phyloP scores from a whole-genome alignment of 2,113 vertebrate species.

The Oreochromis spilurus region DNA sequence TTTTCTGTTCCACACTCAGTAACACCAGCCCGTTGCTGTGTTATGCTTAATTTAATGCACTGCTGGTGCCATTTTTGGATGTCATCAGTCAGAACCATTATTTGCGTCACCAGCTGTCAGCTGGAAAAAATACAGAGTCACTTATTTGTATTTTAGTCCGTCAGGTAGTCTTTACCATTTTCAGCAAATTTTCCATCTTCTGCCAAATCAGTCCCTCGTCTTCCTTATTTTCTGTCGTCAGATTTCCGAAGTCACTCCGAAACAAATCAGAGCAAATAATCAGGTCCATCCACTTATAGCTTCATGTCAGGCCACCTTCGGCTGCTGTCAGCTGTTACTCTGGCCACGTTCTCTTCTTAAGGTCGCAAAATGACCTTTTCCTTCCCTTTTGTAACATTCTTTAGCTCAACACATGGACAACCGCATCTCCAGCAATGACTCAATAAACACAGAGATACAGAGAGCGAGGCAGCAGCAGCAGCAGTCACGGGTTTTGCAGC shows the following conservation, averaged over 20 bases:
- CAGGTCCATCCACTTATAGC: background rate
- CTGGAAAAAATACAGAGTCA: background rate
- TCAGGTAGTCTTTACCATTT: background rate
- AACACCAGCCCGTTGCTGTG: background rate
- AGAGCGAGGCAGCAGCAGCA: conserved; percentile 12
- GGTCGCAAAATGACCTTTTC: conserved; percentile 58
- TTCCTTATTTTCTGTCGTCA: background rate
- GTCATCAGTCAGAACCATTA: background rate
- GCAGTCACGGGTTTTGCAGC: conserved; percentile 72
- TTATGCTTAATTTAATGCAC: conserved; percentile 7
- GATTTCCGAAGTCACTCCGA: background rate
- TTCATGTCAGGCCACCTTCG: background rate
- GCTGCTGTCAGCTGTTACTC: conserved; percentile 15
- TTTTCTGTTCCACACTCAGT: conserved; percentile 17
- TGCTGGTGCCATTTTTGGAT: conserved; percentile 1
- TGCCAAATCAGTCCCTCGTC: background rate
- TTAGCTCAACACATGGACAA: conserved; percentile 20
- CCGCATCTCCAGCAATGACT: conserved; percentile 68
- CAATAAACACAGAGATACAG: conserved; percentile 29
- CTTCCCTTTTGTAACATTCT: background rate
- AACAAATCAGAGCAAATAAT: background rate
- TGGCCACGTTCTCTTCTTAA: conserved; percentile 4
- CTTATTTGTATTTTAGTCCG: background rate
- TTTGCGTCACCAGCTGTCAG: conserved; percentile 2
- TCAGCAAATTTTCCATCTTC: background rate